phyloP scores from a whole-genome alignment of 1,140 invertebrate genomes.

The Probaryconus sp. region DNA sequence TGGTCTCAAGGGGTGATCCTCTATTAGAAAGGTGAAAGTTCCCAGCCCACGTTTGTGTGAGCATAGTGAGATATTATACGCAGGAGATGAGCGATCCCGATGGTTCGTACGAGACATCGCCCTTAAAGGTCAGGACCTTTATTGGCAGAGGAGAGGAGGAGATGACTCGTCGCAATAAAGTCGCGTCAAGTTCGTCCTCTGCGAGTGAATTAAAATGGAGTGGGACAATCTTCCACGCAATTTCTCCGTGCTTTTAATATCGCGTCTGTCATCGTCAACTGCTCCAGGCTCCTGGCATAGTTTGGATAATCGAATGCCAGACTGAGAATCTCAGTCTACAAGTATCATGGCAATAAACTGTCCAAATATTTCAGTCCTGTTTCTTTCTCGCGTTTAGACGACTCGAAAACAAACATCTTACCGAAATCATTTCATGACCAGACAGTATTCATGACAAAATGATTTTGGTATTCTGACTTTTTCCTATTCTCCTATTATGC shows the following conservation, averaged over 20 bases:
- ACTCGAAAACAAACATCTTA: too few relatives aligned
- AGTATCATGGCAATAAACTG: too few relatives aligned
- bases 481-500: slow-evolving; percentile 27
- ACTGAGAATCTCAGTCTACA: too few relatives aligned
- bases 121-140: slow-evolving; percentile 54
- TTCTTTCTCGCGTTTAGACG: too few relatives aligned
- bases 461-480: too few relatives aligned
- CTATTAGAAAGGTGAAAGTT: slow-evolving; percentile 54
- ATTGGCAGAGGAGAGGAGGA: slow-evolving; percentile 23
- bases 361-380: too few relatives aligned
- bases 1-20: slow-evolving; percentile 63
- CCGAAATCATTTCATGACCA: too few relatives aligned
- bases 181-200: slow-evolving; percentile 32
- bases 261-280: slow-evolving; percentile 28
- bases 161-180: slow-evolving; percentile 44
- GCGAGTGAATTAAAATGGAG: slow-evolving; percentile 44
- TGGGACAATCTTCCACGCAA: slow-evolving; percentile 45
- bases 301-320: slow-evolving; percentile 36
- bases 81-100: slow-evolving; percentile 64
- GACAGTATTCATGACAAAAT: too few relatives aligned
- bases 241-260: slow-evolving; percentile 48
- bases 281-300: slow-evolving; percentile 18
- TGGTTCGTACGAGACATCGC: slow-evolving; percentile 24
- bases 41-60: slow-evolving; percentile 53
- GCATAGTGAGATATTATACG: slow-evolving; percentile 68